Percentiles rank a stretch among this genome's conserved stretches.
These are phyloP conservation scores for Pterophyllum scalare DNA, from an alignment of 2,113 vertebrate species.

Conservation along the genomic window DNA sequence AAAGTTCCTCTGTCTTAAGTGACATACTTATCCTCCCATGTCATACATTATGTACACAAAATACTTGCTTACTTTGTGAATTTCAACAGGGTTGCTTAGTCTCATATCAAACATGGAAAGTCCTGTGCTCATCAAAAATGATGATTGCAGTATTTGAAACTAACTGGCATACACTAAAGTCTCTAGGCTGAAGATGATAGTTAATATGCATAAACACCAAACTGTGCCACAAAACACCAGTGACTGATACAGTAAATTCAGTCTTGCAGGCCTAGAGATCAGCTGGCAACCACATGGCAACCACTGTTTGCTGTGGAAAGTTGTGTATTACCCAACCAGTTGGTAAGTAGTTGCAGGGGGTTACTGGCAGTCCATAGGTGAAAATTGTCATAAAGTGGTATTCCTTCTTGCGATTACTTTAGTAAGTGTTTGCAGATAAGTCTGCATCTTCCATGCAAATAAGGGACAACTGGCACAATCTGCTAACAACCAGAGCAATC, in stretches of 20 bases:
- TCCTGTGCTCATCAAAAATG: neutral
- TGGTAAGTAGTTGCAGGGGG: neutral
- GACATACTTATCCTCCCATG: neutral
- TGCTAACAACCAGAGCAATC: neutral
- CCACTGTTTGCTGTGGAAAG: too few species aligned
- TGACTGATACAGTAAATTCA: neutral
- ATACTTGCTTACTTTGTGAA: neutral
- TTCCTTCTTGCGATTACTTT: neutral
- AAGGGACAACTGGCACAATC: neutral
- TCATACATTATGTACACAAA: neutral
- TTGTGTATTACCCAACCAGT: too few species aligned
- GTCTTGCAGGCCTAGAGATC: neutral
- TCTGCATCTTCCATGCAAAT: neutral
- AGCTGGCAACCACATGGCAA: neutral
- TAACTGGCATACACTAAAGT: neutral
- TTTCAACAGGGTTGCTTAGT: neutral
- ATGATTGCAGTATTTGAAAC: constrained; percentile 4
- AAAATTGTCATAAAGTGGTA: too few species aligned
- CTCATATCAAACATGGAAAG: neutral
- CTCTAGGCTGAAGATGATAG: neutral
- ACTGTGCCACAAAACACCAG: neutral
- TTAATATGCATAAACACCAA: neutral
- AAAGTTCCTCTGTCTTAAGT: neutral
- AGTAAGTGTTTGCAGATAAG: neutral
- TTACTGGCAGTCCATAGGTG: neutral